These are phyloP conservation scores for Rhinogobius similis DNA, from an alignment of 2,113 vertebrate species.

Conservation along the genomic window DNA sequence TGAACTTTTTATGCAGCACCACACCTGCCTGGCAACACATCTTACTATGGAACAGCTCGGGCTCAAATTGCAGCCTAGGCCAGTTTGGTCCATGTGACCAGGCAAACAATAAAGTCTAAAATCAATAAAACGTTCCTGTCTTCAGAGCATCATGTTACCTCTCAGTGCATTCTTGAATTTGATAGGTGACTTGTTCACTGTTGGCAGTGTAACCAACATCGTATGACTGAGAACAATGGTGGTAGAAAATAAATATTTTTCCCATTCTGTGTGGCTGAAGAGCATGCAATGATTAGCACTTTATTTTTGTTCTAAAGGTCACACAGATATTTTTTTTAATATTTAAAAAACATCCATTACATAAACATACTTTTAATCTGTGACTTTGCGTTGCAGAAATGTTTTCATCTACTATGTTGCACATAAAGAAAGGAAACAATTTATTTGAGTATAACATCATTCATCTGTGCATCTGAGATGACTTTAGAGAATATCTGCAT, in stretches of 20 bases:
- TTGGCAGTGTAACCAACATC: background rate
- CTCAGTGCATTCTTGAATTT: background rate
- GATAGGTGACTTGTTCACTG: background rate
- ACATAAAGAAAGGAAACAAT: background rate
- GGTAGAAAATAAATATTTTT: background rate
- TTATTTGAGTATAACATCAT: background rate
- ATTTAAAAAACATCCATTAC: too few species aligned
- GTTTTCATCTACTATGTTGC: background rate
- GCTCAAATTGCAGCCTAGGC: background rate
- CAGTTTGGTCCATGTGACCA: background rate
- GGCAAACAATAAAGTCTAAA: background rate
- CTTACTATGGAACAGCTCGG: background rate
- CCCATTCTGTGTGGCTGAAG: background rate
- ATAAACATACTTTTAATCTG: too few species aligned
- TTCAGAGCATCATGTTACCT: background rate
- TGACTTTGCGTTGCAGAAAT: background rate
- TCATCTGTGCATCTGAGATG: background rate
- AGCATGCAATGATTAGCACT: background rate
- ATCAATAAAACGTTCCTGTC: background rate
- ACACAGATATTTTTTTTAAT: too few species aligned
- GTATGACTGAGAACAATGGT: background rate
- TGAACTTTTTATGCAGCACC: slow-evolving; percentile 4
- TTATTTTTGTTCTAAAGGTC: too few species aligned
- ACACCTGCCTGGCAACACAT: background rate
- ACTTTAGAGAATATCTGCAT: slow-evolving; percentile 20